Evolutionary conservation across 2,888 invertebrate species (phyloP).

Genomic region (Tridacna crocea): DNA sequence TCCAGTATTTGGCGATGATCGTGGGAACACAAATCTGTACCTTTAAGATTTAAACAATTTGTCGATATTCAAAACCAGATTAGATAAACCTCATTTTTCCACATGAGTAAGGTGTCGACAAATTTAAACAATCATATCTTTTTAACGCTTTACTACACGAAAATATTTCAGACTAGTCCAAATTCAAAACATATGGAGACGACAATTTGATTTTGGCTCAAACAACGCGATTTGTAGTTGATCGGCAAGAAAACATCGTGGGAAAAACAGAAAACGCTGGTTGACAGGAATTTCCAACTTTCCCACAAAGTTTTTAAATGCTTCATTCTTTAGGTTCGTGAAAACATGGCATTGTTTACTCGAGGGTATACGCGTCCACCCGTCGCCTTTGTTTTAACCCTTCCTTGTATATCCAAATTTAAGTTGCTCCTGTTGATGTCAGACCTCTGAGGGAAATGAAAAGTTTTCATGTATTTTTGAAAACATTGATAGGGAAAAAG

Average conservation of each 20-base stretch:
- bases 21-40: neutral
- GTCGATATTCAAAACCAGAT: neutral
- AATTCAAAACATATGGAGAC: neutral
- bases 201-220: neutral
- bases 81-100: conserved; percentile 17
- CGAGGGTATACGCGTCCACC: neutral
- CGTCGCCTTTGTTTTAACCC: conserved; percentile 13
- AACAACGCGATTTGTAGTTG: neutral
- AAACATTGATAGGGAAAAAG: neutral
- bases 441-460: neutral
- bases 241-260: neutral
- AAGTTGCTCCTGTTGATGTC: neutral
- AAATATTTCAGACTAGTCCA: neutral
- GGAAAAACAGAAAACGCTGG: neutral
- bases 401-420: neutral
- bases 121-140: conserved; percentile 4
- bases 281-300: neutral
- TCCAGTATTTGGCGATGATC: too few species aligned
- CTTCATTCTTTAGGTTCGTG: neutral
- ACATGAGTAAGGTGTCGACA: conserved; percentile 23
- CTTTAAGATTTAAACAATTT: neutral
- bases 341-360: neutral
- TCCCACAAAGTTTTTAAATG: neutral
- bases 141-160: neutral
- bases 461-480: neutral